A percentile compares a stretch with the other conserved stretches of the same genome.
phyloP scores from a whole-genome alignment of 2,888 invertebrate genomes.

The Pteria penguin region DNA sequence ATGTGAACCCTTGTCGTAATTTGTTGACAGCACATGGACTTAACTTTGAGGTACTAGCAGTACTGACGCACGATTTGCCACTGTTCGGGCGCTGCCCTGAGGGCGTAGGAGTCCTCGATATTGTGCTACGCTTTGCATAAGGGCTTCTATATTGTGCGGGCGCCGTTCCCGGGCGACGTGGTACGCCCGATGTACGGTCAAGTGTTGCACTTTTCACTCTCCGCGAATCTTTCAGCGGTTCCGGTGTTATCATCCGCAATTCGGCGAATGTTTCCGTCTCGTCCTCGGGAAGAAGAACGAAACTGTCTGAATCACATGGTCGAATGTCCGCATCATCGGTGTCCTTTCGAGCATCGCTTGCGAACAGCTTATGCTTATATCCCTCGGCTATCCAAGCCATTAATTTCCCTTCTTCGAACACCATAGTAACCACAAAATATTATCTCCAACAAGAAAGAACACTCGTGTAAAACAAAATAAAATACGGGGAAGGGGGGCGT shows the following conservation, averaged over 20 bases:
- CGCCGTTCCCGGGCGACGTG: conserved; percentile 34
- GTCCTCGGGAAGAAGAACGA: conserved; percentile 55
- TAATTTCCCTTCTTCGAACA: conserved; percentile 22
- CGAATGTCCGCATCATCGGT: conserved; percentile 41
- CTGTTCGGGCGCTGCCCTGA: conserved; percentile 42
- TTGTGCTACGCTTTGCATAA: conserved; percentile 13
- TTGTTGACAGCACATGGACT: conserved; percentile 47
- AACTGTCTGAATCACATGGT: conserved; percentile 55
- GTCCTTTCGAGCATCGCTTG: conserved; percentile 43
- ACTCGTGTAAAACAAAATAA: too few species aligned
- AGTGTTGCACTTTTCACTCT: conserved; percentile 32
- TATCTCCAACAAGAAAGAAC: not conserved
- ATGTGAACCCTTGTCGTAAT: conserved; percentile 56
- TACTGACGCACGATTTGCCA: conserved; percentile 41
- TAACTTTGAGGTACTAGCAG: conserved; percentile 47
- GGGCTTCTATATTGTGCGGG: conserved; percentile 24
- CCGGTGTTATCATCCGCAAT: conserved; percentile 35
- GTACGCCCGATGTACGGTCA: conserved; percentile 2
- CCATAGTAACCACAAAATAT: conserved; percentile 8
- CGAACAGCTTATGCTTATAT: conserved; percentile 54
- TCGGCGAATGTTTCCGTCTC: conserved; percentile 50
- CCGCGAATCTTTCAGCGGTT: conserved; percentile 13
- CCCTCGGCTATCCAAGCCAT: conserved; percentile 59
- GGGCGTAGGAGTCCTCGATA: conserved; percentile 4
- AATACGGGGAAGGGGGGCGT: too few species aligned